Evolutionary conservation across 2,113 vertebrate genomes (phyloP), one percentile per base, ranked within the genome.

Genomic region (Pelobates fuscus): DNA sequence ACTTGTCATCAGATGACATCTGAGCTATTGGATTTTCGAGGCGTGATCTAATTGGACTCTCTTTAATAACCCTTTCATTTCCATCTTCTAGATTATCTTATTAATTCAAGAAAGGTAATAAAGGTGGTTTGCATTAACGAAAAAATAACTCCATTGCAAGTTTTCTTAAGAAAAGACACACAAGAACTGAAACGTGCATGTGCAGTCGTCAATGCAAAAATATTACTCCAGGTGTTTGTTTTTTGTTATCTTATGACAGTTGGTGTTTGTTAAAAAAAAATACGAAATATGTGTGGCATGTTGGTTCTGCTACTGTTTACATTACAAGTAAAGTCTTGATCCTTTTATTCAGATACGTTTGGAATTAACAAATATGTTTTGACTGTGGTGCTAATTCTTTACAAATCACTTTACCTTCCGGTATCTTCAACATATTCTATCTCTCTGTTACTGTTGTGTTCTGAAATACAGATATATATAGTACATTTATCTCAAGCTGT

Each of bases 151-250:
- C 8, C 5, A 6, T 20, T 20, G 21, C 52, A 23, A 49, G 44
- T 49, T 49, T 49, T 49, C 32, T 37, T 37, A 37, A 37, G n/a
- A 18, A 18, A 23, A 55, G n/a, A 55, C 29, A 52, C 41, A 43
- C 11, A 32, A 58, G 26, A 32, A 11, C 18, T 25, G 32, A 24
- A 64, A 55, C 21, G 8, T 32, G 8, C 14, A n/a, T 54, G 17
- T 55, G 70, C 59, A 21, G 24, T 54, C 37, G 29, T 68, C 64
- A 52, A 17, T 11, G 44, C 20, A n/a, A 52, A 61, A n/a, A 32
- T 61, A 67, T 61, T 68, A 67, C 58, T 8, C 73, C 73, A 61
- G 73, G 73, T 77, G 65, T 60, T 55, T 60, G 24, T 32, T 17
- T 67, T 20, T 43, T 69, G 32, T 61, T 71, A 61, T 61, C 44